These are phyloP conservation scores for Clytia hemisphaerica DNA, from an alignment of 30 jellyfish, hydroid and myxozoan species.

Conservation along the genomic window DNA sequence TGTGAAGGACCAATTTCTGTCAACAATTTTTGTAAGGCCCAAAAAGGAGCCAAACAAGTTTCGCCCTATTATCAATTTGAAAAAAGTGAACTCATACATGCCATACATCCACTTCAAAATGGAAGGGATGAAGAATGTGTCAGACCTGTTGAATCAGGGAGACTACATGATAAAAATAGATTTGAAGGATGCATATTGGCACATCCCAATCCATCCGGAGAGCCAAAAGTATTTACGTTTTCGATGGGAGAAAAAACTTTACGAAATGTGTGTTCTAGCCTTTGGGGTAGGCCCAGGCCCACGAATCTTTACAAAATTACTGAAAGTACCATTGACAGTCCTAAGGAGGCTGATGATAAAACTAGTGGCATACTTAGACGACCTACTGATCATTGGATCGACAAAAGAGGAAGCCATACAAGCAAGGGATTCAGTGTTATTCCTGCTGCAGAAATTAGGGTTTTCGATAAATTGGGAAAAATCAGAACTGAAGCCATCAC, in stretches of 20 bases:
- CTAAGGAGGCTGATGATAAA: neutral
- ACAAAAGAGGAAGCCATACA: neutral
- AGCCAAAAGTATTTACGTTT: neutral
- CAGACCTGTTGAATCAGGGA: too few species aligned
- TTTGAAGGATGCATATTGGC: too few species aligned
- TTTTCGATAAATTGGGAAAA: slow-evolving; percentile 2
- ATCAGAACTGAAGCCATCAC: slow-evolving; percentile 3
- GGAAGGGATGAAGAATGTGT: too few species aligned
- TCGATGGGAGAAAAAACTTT: neutral
- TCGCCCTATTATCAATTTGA: neutral
- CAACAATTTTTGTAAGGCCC: neutral
- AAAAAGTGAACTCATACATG: neutral
- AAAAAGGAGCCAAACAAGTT: slow-evolving; percentile 8
- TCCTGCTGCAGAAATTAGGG: neutral
- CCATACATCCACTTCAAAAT: too few species aligned
- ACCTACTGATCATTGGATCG: too few species aligned
- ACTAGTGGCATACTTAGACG: slow-evolving; percentile 2
- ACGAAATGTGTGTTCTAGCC: neutral
- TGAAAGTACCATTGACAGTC: neutral
- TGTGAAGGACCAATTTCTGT: neutral
- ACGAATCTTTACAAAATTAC: neutral
- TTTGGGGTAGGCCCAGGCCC: slow-evolving; percentile 8
- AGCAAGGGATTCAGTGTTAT: slow-evolving; percentile 3
- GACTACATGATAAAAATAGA: too few species aligned
- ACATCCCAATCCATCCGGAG: neutral